Evolutionary conservation across 1,140 invertebrate species (phyloP).

Genomic region (Bradynema listronoti): DNA sequence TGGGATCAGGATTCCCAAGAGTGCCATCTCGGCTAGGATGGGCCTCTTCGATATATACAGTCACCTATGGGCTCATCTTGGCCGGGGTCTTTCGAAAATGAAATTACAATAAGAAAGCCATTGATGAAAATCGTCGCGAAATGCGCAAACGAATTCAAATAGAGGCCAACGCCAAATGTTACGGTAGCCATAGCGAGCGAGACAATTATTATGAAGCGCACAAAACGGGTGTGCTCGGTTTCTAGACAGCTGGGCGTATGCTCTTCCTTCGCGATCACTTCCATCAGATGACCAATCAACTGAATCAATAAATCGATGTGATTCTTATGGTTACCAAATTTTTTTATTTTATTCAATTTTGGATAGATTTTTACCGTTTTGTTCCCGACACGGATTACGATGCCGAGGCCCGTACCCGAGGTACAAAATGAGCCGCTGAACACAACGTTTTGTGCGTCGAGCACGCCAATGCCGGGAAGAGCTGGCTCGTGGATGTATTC

Average conservation of each 20-base stretch:
- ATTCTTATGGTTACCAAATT: not conserved
- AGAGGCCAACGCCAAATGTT: slow-evolving; percentile 37
- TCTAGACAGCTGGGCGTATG: slow-evolving; percentile 24
- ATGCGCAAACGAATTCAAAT: slow-evolving; percentile 17
- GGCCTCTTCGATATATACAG: no score
- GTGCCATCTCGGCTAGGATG: no score
- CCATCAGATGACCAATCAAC: slow-evolving; percentile 30
- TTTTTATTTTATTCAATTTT: not conserved
- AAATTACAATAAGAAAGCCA: slow-evolving; percentile 40
- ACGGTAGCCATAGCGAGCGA: slow-evolving; percentile 29
- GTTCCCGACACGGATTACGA: slow-evolving; percentile 41
- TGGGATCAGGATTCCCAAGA: no score
- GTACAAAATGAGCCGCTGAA: slow-evolving; percentile 32
- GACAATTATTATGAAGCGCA: slow-evolving; percentile 34
- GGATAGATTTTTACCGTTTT: slow-evolving; percentile 28
- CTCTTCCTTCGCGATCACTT: slow-evolving; percentile 33
- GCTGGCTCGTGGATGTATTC: slow-evolving; percentile 24
- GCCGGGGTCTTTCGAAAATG: no score
- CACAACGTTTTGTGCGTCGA: slow-evolving; percentile 36
- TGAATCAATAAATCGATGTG: slow-evolving; percentile 9
- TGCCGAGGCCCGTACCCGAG: slow-evolving; percentile 24
- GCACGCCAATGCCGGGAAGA: slow-evolving; percentile 12
- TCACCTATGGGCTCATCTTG: no score
- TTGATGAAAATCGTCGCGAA: slow-evolving; percentile 41
- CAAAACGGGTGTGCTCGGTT: slow-evolving; percentile 30